Evolutionary conservation across 2,888 invertebrate genomes (phyloP).

Genomic region (Sepioteuthis lessoniana): DNA sequence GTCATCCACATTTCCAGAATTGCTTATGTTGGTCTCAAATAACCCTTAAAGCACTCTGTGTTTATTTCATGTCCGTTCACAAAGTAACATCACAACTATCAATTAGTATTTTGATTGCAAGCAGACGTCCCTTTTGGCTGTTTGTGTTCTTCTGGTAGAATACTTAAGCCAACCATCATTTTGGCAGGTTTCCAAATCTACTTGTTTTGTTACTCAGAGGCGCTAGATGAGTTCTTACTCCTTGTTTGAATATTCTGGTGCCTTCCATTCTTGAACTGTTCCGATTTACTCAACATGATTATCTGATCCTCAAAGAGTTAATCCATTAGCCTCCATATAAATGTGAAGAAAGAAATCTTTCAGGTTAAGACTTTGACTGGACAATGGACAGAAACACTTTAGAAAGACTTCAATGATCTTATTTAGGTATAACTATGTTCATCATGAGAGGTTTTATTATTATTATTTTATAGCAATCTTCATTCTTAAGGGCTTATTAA

Average conservation of each 20-base stretch:
- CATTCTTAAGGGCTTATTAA: too few species aligned
- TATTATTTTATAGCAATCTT: too few species aligned
- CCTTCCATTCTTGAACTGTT: background rate
- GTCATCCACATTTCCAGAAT: background rate
- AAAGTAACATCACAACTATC: background rate
- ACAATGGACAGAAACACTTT: too few species aligned
- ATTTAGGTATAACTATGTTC: too few species aligned
- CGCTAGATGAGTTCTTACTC: background rate
- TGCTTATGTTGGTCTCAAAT: background rate
- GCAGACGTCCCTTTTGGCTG: background rate
- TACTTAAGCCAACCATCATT: background rate
- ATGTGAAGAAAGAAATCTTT: background rate
- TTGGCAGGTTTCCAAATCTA: background rate
- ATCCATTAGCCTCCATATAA: background rate
- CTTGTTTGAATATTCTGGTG: background rate
- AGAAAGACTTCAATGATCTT: too few species aligned
- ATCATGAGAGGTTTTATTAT: too few species aligned
- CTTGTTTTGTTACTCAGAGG: background rate
- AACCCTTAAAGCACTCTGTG: background rate
- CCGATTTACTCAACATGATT: background rate
- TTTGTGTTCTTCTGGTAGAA: background rate
- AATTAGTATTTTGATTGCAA: background rate
- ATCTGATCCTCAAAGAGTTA: background rate
- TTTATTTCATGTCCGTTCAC: background rate
- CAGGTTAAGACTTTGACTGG: too few species aligned